Percentiles rank a stretch among this genome's conserved stretches.
These are phyloP conservation scores for Gisinianus flammeolus DNA, from an alignment of 2,888 invertebrate genomes.

Conservation along the genomic window DNA sequence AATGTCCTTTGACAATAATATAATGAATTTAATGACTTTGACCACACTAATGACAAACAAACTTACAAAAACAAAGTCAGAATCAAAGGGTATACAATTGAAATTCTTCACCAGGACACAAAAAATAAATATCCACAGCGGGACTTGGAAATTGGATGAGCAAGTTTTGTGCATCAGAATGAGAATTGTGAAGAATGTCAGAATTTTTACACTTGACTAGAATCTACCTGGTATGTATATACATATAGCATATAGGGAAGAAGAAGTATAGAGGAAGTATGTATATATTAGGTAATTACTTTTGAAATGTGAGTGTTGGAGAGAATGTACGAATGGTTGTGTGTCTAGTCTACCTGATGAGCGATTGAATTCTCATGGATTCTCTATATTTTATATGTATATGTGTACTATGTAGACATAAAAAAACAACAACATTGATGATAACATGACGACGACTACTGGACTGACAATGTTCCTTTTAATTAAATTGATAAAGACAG, in stretches of 20 bases:
- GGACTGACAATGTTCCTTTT: conserved; percentile 32
- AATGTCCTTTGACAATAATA: too few relatives aligned
- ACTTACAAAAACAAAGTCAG: too few relatives aligned
- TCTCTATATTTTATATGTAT: not conserved
- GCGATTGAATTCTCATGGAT: conserved; percentile 33
- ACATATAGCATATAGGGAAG: not conserved
- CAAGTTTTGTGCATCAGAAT: too few relatives aligned
- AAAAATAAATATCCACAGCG: too few relatives aligned
- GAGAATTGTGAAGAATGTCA: too few relatives aligned
- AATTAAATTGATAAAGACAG: conserved; percentile 37
- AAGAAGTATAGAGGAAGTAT: not conserved
- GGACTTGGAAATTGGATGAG: too few relatives aligned
- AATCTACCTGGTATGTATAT: not conserved
- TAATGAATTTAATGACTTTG: too few relatives aligned
- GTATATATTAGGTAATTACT: conserved; percentile 11
- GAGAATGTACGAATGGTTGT: not conserved
- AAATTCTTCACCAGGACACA: too few relatives aligned
- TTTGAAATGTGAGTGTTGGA: not conserved
- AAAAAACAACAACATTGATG: conserved; percentile 10
- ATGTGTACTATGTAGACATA: not conserved
- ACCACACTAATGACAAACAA: too few relatives aligned
- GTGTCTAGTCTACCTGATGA: conserved; percentile 11
- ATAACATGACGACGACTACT: conserved; percentile 32
- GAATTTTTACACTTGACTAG: too few relatives aligned
- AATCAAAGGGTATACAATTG: too few relatives aligned